Base-by-base conservation (phyloP, 2,113 vertebrate genomes). In the Platichthys flesus region DNA sequence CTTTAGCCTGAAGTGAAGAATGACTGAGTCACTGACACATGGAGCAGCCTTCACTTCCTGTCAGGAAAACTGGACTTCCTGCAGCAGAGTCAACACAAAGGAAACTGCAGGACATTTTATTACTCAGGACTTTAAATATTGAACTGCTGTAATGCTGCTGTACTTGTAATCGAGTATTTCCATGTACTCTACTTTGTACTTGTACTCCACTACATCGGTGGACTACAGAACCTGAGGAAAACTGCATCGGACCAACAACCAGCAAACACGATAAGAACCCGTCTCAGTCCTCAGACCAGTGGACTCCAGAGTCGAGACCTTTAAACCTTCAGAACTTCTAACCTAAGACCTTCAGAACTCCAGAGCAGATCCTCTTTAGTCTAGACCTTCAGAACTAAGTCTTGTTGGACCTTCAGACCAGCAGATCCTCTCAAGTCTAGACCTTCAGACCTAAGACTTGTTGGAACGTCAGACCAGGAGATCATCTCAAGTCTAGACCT, bases 21-120 rank as follows among this genome's bases (percentile, higher is more conserved):
- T 5, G 15, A n/a, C 18, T 37, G 28, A 61, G 35, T 62, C 60
- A 61, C 20, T 5, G 60, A 35, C 21, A 13, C 49, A 49, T 1
- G 23, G 20, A 23, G 24, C 67, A 69, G 64, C 40, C 0, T n/a
- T 65, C 78, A 74, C 74, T 81, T 85, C 83, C 78, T 85, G 60
- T 71, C 58, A 54, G 74, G 74, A 71, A 74, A 67, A 59, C 7
- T n/a, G 3, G 14, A 1, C 28, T 61, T 26, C 18, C 21, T 47
- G 54, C 55, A 57, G 56, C 52, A 54, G 64, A 64, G 12, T 24
- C 8, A 6, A 18, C 8, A 49, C 3, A 63, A 71, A 67, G 81
- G 76, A 83, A 79, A 24, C 61, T 31, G 64, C 28, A 28, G 23
- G 14, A 23, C 23, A 26, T 28, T 42, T 20, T 28, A 65, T 37